These are phyloP conservation scores for Tetragonula clypearis DNA, from an alignment of 1,140 invertebrate genomes.

Conservation along the genomic window DNA sequence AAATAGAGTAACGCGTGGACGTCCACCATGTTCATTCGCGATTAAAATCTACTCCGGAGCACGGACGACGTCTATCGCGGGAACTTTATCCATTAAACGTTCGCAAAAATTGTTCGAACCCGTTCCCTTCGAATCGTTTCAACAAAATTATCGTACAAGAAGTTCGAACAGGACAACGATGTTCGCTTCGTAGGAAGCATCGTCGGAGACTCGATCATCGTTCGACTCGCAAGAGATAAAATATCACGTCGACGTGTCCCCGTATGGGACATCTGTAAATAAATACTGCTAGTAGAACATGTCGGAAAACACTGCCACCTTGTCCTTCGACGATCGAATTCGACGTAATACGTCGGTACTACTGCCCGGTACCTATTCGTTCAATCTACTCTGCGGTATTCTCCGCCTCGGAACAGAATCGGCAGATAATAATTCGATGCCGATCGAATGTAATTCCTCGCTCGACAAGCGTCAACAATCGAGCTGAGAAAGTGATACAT, in stretches of 20 bases:
- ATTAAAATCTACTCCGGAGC: neutral
- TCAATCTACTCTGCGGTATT: neutral
- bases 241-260: conserved; percentile 66
- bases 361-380: no score
- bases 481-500: neutral
- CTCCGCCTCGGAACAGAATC: neutral
- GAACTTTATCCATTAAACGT: no score
- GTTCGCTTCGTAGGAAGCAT: conserved; percentile 40
- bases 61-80: no score
- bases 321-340: conserved; percentile 3
- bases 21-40: neutral
- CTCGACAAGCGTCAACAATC: no score
- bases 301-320: conserved; percentile 73
- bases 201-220: conserved; percentile 35
- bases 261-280: conserved; percentile 67
- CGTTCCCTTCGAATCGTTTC: neutral
- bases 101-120: neutral
- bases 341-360: neutral
- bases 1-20: conserved; percentile 4
- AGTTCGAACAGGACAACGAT: conserved; percentile 17
- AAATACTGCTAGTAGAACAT: conserved; percentile 77
- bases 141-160: conserved; percentile 15
- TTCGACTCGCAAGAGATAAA: conserved; percentile 67
- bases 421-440: neutral
- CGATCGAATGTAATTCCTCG: neutral